phyloP scores from a whole-genome alignment of 2,888 invertebrate genomes.

The Stomorhina lunata region DNA sequence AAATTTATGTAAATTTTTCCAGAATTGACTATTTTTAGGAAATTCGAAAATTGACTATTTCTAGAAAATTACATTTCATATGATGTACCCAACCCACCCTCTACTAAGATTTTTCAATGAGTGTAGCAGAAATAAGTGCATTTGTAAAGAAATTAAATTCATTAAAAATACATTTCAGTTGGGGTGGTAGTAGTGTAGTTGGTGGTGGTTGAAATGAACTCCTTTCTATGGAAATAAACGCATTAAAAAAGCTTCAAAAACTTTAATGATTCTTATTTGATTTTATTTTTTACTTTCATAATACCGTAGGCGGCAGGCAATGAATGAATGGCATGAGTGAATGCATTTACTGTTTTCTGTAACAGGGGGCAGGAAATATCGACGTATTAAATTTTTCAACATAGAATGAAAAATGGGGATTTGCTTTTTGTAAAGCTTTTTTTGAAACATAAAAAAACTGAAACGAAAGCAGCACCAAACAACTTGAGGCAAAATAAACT shows the following conservation, averaged over 20 bases:
- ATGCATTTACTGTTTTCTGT: conserved; percentile 30
- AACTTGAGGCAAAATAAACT: conserved; percentile 63
- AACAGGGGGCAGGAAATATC: conserved; percentile 50
- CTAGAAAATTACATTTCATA: too few species aligned
- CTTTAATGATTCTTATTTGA: conserved; percentile 33
- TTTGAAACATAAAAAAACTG: not conserved
- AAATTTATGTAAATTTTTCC: too few species aligned
- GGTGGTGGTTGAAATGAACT: conserved; percentile 31
- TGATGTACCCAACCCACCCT: too few species aligned
- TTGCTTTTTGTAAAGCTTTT: conserved; percentile 22
- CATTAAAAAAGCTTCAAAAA: conserved; percentile 44
- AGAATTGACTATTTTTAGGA: too few species aligned
- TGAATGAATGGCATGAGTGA: too few species aligned
- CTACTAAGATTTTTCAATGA: not conserved
- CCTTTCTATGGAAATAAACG: conserved; percentile 9
- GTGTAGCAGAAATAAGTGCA: conserved; percentile 23
- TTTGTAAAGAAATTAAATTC: conserved; percentile 9
- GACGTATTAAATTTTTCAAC: conserved; percentile 45
- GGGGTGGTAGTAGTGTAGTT: too few species aligned
- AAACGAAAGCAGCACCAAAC: conserved; percentile 37
- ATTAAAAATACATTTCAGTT: conserved; percentile 17
- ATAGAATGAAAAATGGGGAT: conserved; percentile 52
- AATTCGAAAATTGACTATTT: too few species aligned
- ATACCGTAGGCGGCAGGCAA: conserved; percentile 18
- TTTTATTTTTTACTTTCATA: conserved; percentile 18